phyloP scores from a whole-genome alignment of 2,888 invertebrate genomes.

The Epinotia bilunana region DNA sequence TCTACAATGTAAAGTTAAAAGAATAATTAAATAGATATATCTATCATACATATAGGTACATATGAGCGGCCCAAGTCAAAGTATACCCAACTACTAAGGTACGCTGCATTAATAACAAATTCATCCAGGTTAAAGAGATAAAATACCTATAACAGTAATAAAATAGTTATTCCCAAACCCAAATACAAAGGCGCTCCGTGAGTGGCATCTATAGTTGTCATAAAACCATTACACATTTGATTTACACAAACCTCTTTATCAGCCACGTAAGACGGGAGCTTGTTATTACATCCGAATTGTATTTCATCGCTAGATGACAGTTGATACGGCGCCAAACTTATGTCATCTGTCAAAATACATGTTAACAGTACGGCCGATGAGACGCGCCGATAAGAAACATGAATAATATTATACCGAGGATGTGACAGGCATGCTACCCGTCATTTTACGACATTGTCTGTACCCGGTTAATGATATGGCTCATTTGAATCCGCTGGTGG shows the following conservation, averaged over 20 bases:
- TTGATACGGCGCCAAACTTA: slow-evolving; percentile 81
- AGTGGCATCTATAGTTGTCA: slow-evolving; percentile 38
- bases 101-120: no score
- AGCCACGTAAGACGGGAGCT: slow-evolving; percentile 81
- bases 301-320: slow-evolving; percentile 78
- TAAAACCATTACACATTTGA: slow-evolving; percentile 58
- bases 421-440: slow-evolving; percentile 76
- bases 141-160: no score
- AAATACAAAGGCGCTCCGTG: slow-evolving; percentile 58
- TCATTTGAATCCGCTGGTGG: slow-evolving; percentile 81
- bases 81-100: no score
- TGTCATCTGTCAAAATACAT: slow-evolving; percentile 85
- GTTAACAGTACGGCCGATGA: slow-evolving; percentile 78
- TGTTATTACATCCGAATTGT: slow-evolving; percentile 82
- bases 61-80: neutral
- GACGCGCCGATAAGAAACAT: slow-evolving; percentile 61
- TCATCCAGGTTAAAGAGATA: neutral
- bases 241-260: slow-evolving; percentile 72
- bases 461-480: slow-evolving; percentile 76
- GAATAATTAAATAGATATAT: neutral
- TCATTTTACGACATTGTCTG: slow-evolving; percentile 82
- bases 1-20: neutral
- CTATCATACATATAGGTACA: neutral
- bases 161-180: slow-evolving; percentile 45
- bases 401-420: slow-evolving; percentile 72